A percentile compares a stretch with the other conserved stretches of the same genome.
These are phyloP conservation scores for Myotis pilosus DNA, from an alignment of 2,797 vertebrate species.

Conservation along the genomic window DNA sequence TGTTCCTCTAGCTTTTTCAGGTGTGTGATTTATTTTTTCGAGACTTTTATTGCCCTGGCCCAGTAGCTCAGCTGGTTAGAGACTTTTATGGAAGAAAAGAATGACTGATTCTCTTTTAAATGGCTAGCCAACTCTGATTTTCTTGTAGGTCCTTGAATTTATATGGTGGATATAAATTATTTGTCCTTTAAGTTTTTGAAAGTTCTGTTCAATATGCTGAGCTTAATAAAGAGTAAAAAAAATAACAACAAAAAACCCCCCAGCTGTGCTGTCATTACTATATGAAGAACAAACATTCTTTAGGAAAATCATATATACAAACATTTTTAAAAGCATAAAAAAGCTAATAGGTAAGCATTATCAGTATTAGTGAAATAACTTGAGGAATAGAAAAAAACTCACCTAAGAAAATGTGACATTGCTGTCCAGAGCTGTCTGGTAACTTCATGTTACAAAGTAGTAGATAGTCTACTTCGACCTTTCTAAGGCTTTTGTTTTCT, in stretches of 20 bases:
- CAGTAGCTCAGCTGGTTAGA: no score
- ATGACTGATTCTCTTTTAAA: not conserved
- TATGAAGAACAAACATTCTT: not conserved
- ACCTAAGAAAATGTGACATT: not conserved
- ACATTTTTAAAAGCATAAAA: not conserved
- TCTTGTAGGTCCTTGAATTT: not conserved
- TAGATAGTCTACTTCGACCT: not conserved
- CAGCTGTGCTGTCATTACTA: not conserved
- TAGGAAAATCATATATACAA: not conserved
- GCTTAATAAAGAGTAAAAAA: not conserved
- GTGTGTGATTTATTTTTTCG: not conserved
- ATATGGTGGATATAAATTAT: not conserved
- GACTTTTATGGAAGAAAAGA: not conserved
- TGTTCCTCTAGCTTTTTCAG: constrained; percentile 15
- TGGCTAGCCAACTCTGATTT: not conserved
- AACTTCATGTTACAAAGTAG: not conserved
- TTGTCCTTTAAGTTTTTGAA: not conserved
- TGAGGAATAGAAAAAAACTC: not conserved
- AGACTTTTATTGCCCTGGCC: not conserved
- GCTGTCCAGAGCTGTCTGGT: not conserved
- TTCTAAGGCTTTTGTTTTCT: not conserved
- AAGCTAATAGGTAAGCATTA: not conserved
- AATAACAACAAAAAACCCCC: not conserved
- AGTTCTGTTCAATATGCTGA: constrained; percentile 15
- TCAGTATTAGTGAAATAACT: constrained; percentile 21